Conservation (phyloP, 1,140 invertebrate genomes). For the Acromyrmex echinatior region DNA sequence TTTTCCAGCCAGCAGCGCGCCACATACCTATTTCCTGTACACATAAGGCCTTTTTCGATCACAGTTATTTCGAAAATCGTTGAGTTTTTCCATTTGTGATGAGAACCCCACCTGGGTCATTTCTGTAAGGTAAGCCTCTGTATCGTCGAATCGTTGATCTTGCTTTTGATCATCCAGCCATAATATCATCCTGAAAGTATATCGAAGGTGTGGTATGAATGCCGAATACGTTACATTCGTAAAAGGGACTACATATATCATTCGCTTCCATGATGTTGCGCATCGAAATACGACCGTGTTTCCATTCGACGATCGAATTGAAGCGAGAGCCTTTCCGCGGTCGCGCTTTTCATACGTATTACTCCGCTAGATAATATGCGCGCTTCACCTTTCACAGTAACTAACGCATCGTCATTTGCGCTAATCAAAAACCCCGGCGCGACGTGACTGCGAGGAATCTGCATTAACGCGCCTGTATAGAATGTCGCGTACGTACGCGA, state of each 20-base stretch:
- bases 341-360: constrained; percentile 46
- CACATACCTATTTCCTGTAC: background rate
- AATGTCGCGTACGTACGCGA: constrained; percentile 23
- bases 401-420: constrained; percentile 56
- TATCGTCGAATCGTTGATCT: constrained; percentile 22
- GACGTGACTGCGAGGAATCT: constrained; percentile 50
- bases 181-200: constrained; percentile 39
- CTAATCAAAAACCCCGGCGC: constrained; percentile 66
- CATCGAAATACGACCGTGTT: background rate
- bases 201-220: constrained; percentile 12
- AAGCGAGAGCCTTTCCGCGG: constrained; percentile 24
- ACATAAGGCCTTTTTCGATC: background rate
- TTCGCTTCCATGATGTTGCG: constrained; percentile 22
- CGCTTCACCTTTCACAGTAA: constrained; percentile 20
- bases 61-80: constrained; percentile 42
- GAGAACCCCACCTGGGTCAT: background rate
- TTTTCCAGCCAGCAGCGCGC: background rate
- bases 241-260: constrained; percentile 34
- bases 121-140: constrained; percentile 21
- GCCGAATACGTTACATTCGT: constrained; percentile 30
- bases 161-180: constrained; percentile 52
- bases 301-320: constrained; percentile 48
- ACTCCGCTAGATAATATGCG: background rate
- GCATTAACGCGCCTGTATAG: constrained; percentile 38
- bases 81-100: constrained; percentile 10